phyloP scores from a whole-genome alignment of 2,797 vertebrate species.

The Astyanax mexicanus region DNA sequence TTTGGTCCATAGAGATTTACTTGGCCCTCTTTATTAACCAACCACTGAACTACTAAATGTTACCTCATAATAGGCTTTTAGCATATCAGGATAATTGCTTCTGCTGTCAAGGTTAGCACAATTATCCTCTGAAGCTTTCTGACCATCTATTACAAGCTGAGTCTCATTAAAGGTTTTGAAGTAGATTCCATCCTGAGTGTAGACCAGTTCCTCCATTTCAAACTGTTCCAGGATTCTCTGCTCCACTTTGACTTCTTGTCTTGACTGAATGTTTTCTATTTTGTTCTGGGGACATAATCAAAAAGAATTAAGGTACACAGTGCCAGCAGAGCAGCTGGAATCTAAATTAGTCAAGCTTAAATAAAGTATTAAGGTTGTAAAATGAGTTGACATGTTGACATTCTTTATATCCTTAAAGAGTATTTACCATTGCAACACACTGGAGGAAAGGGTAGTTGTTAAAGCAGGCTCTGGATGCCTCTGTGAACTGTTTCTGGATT shows the following conservation, averaged over 20 bases:
- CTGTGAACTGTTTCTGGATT: slow-evolving; percentile 40
- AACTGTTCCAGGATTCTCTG: slow-evolving; percentile 71
- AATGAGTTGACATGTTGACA: background rate
- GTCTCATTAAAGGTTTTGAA: slow-evolving; percentile 53
- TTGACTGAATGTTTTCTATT: slow-evolving; percentile 70
- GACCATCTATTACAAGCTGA: background rate
- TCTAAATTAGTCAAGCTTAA: background rate
- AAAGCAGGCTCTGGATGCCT: slow-evolving; percentile 42
- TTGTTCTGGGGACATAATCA: slow-evolving; percentile 61
- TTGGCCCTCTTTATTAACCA: no score
- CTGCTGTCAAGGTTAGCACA: slow-evolving; percentile 38
- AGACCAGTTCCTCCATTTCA: slow-evolving; percentile 78
- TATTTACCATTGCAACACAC: slow-evolving; percentile 53
- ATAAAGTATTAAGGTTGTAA: background rate
- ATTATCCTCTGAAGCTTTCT: slow-evolving; percentile 12
- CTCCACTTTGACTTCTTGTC: slow-evolving; percentile 65
- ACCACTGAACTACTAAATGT: background rate
- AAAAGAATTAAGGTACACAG: background rate
- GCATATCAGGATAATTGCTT: slow-evolving; percentile 52
- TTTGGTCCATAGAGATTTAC: background rate
- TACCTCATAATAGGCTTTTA: slow-evolving; percentile 60
- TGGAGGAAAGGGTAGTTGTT: slow-evolving; percentile 44
- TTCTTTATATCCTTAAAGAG: background rate
- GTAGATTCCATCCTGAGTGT: slow-evolving; percentile 78
- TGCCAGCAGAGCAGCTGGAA: background rate